Evolutionary conservation across 2,888 invertebrate genomes (phyloP), one percentile per base, ranked within the genome.

Genomic region (Adineta ricciae): DNA sequence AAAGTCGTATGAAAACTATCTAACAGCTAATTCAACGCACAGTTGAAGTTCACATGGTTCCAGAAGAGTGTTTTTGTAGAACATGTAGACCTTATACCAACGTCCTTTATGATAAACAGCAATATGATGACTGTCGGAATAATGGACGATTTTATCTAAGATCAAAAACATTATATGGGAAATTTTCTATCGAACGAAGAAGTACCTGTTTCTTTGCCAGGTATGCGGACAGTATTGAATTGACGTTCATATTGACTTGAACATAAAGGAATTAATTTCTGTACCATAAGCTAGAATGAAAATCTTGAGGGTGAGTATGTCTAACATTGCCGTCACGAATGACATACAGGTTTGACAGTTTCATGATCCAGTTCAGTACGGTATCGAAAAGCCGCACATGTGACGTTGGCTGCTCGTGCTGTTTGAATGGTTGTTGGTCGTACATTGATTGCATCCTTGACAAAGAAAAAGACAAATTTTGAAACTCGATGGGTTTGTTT

Each of bases 231-330:
- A 1, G 97, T 97, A 91, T 99, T 98, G 91, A 99, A 99, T 83
- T 96, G 93, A 86, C 98, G 93, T 91, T 98, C 97, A 91, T 99
- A 99, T 91, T 99, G 98, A 94, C 95, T 95, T 0, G 97, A 97
- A 90, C 98, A 99, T 86, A 99, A 92, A 0, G 98, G 98, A 86
- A 98, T 95, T 90, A 95, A 92, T 87, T 94, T 94, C 91, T 95
- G 95, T 27, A 96, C 93, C 92, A 95, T 93, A 88, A 78, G 24
- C 78, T 78, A 41, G 19, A 64, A 64, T 64, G 32, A 32, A 64
- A 27, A 64, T 32, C 16, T 32, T 19, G 16, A 32, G 2, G 16
- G 32, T 16, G 7, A 11, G 1, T 16, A 32, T 19, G 9, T 14
- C 19, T 16, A 5, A 19, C 16, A 27, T 19, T 64, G 1, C 3